phyloP scores from a whole-genome alignment of 1,140 invertebrate genomes.

The Calosoma granatense region DNA sequence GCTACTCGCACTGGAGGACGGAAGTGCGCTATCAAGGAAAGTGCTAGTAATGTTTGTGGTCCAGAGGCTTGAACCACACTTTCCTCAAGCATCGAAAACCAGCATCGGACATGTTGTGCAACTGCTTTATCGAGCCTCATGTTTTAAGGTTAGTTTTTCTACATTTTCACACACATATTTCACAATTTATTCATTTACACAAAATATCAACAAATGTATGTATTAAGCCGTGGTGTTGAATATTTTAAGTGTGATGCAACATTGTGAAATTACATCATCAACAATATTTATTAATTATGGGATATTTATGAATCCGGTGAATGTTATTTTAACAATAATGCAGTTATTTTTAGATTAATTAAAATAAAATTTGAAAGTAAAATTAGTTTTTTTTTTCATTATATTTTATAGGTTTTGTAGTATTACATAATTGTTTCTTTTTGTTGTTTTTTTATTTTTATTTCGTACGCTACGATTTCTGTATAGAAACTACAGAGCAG shows the following conservation, averaged over 20 bases:
- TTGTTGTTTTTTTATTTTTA: no score
- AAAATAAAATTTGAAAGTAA: no score
- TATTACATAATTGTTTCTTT: no score
- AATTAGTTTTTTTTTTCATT: no score
- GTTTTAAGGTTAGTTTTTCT: conserved; percentile 77
- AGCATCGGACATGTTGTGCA: conserved; percentile 99
- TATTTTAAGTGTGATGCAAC: background rate
- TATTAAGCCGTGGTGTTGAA: background rate
- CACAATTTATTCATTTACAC: conserved; percentile 7
- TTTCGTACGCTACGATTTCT: no score
- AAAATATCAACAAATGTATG: no score
- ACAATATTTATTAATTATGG: background rate
- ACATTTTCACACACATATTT: no score
- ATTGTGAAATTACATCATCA: background rate
- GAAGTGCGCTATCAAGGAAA: conserved; percentile 92
- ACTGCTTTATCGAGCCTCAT: conserved; percentile 91
- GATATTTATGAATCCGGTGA: no score
- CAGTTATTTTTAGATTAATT: no score
- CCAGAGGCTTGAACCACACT: conserved; percentile 87
- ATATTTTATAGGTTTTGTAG: no score
- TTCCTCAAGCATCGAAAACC: conserved; percentile 96
- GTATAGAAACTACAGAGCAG: no score
- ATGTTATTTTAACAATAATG: no score
- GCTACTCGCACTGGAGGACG: conserved; percentile 87
- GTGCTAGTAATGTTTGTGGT: conserved; percentile 98